These are phyloP conservation scores for Tragopan temminckii DNA, from an alignment of 2,797 vertebrate genomes.

Conservation along the genomic window DNA sequence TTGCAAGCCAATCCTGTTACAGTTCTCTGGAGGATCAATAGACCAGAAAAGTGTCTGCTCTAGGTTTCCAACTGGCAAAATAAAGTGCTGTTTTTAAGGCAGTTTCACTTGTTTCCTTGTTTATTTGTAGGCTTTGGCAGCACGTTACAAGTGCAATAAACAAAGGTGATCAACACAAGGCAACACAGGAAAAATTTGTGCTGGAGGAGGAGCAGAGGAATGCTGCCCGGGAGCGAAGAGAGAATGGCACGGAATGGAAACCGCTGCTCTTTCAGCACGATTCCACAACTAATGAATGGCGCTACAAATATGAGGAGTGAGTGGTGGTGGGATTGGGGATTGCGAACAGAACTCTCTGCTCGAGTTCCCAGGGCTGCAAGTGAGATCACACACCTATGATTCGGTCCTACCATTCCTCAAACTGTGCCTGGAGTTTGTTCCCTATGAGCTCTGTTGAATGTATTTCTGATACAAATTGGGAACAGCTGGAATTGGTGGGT, in stretches of 20 bases:
- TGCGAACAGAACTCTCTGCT: background rate
- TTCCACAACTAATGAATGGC: constrained; percentile 87
- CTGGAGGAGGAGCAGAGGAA: constrained; percentile 93
- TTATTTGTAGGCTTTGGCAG: constrained; percentile 90
- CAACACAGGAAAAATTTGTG: constrained; percentile 93
- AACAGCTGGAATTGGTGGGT: background rate
- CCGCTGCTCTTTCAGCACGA: constrained; percentile 89
- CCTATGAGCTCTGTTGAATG: background rate
- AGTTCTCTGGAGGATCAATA: background rate
- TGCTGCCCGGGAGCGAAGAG: constrained; percentile 85
- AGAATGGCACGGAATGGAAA: constrained; percentile 82
- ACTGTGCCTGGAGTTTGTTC: background rate
- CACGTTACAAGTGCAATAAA: constrained; percentile 92
- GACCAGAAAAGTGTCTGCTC: background rate
- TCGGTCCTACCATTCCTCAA: background rate
- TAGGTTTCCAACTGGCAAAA: background rate
- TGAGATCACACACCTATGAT: background rate
- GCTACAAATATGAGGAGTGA: constrained; percentile 91
- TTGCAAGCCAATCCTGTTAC: background rate
- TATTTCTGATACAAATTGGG: background rate
- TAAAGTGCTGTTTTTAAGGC: background rate
- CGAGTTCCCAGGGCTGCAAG: background rate
- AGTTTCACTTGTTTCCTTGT: background rate
- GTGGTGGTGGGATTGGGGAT: constrained; percentile 66
- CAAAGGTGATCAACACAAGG: constrained; percentile 90